Evolutionary conservation across 2,888 invertebrate species (phyloP).

Genomic region (Andrena chrysosceles): DNA sequence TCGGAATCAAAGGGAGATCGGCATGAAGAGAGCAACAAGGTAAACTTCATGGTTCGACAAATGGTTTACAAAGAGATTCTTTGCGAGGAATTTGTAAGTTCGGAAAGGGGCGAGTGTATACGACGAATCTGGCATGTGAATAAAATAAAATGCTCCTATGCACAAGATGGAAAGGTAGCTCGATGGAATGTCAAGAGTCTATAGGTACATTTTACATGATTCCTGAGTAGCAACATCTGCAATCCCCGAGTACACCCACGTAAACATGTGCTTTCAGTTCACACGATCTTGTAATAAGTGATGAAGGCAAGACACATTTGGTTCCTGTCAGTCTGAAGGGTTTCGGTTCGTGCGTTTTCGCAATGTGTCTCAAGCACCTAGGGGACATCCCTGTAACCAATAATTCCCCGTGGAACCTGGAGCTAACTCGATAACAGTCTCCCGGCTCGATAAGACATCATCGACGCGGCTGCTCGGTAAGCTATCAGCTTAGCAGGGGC

Average conservation of each 20-base stretch:
- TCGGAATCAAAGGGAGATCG: background rate
- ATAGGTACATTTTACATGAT: too few species aligned
- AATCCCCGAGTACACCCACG: too few species aligned
- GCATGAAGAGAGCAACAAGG: constrained; percentile 14
- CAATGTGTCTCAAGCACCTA: background rate
- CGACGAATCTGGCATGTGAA: too few species aligned
- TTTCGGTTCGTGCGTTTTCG: background rate
- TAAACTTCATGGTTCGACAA: constrained; percentile 15
- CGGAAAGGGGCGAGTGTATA: too few species aligned
- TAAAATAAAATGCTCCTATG: too few species aligned
- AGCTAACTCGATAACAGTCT: constrained; percentile 12
- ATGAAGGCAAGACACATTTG: too few species aligned
- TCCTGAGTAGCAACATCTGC: too few species aligned
- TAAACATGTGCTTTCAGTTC: too few species aligned
- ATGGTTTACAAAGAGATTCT: background rate
- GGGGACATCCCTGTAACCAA: background rate
- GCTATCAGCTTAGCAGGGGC: background rate
- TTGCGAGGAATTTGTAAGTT: background rate
- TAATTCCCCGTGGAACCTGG: background rate
- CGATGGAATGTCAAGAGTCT: too few species aligned
- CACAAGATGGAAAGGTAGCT: too few species aligned
- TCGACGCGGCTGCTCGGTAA: constrained; percentile 3
- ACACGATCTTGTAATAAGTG: too few species aligned
- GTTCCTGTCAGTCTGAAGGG: too few species aligned
- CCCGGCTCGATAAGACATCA: constrained; percentile 17